Conservation (phyloP, 1,140 invertebrate genomes). For the Tribolium castaneum region DNA sequence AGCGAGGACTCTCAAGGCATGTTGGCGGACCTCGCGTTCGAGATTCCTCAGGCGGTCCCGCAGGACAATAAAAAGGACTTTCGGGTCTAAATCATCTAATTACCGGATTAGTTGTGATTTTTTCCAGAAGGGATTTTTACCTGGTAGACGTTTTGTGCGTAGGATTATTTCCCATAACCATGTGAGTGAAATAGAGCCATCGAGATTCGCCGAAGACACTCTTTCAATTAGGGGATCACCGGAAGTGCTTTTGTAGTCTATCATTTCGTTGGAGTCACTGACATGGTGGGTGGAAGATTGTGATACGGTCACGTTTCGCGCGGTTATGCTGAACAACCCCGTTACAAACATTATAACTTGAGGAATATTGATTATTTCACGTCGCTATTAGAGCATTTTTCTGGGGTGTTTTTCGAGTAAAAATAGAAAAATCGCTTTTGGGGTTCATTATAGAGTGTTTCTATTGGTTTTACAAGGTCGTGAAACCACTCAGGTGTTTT, state of each 20-base stretch:
- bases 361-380: not conserved
- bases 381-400: not conserved
- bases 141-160: slow-evolving; percentile 69
- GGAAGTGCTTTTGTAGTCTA: slow-evolving; percentile 29
- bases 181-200: slow-evolving; percentile 66
- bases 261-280: slow-evolving; percentile 18
- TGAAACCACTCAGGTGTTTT: no score
- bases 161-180: slow-evolving; percentile 82
- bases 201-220: slow-evolving; percentile 32
- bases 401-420: not conserved
- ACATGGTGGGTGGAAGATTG: slow-evolving; percentile 16
- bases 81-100: slow-evolving; percentile 71
- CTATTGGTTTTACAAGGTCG: no score
- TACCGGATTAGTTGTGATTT: slow-evolving; percentile 49
- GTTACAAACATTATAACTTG: slow-evolving; percentile 36
- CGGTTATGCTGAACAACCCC: slow-evolving; percentile 21
- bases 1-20: slow-evolving; percentile 78
- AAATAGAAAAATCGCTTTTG: not conserved
- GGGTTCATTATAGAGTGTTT: no score
- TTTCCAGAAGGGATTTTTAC: slow-evolving; percentile 17
- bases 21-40: slow-evolving; percentile 84
- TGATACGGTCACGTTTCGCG: slow-evolving; percentile 22
- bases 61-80: slow-evolving; percentile 75
- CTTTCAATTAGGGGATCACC: slow-evolving; percentile 13
- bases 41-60: slow-evolving; percentile 78